A percentile compares a stretch with the other conserved stretches of the same genome.
These are phyloP conservation scores for Laothoe populi DNA, from an alignment of 2,888 invertebrate species.

Conservation along the genomic window DNA sequence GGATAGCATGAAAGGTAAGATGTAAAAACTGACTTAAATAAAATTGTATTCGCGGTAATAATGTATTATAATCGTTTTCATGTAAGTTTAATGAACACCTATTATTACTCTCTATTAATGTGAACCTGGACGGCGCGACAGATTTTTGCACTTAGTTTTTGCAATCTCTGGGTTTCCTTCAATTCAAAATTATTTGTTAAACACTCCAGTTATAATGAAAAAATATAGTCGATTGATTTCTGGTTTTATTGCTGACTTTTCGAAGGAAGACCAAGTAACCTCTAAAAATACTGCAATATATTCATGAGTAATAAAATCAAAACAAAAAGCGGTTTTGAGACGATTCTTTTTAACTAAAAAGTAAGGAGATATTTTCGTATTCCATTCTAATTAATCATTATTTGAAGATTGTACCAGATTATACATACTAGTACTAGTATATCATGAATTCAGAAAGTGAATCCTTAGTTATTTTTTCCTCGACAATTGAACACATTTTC, in stretches of 20 bases:
- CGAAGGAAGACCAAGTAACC: too few relatives aligned
- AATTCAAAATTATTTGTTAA: slow-evolving; percentile 7
- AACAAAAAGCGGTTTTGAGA: too few relatives aligned
- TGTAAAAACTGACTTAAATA: slow-evolving; percentile 5
- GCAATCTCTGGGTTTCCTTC: not conserved
- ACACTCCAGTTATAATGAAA: not conserved
- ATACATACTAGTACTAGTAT: too few relatives aligned
- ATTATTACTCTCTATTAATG: slow-evolving; percentile 14
- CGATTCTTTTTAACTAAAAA: too few relatives aligned
- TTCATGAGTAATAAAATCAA: too few relatives aligned
- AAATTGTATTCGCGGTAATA: not conserved
- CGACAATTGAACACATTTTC: not conserved
- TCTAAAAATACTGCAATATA: too few relatives aligned
- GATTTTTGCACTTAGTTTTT: slow-evolving; percentile 9
- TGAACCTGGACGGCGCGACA: not conserved
- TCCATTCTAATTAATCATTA: too few relatives aligned
- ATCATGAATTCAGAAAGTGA: too few relatives aligned
- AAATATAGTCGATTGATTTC: not conserved
- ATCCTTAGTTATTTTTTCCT: too few relatives aligned
- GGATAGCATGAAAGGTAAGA: not conserved
- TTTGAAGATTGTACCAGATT: too few relatives aligned
- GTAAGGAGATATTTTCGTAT: too few relatives aligned
- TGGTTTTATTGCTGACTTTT: not conserved
- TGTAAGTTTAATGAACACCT: slow-evolving; percentile 5
- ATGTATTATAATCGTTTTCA: slow-evolving; percentile 10